These are phyloP conservation scores for Archilochus colubris DNA, from an alignment of 2,113 vertebrate genomes.

Conservation along the genomic window DNA sequence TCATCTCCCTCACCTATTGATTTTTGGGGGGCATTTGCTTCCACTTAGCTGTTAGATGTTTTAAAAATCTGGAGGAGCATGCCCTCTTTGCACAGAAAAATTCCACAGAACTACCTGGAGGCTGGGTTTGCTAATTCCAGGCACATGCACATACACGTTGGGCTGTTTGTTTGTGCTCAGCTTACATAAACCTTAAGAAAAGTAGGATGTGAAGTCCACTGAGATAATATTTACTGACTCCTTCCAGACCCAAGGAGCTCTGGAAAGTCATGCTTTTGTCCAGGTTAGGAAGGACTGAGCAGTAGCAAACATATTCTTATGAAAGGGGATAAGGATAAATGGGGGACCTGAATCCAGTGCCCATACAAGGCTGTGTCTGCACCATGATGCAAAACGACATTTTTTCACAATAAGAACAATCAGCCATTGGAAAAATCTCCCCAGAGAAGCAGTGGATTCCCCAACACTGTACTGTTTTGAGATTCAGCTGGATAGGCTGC, in stretches of 20 bases:
- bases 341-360: neutral
- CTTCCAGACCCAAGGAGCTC: neutral
- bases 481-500: no score
- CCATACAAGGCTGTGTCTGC: neutral
- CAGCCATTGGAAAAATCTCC: no score
- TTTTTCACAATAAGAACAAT: no score
- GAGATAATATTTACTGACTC: neutral
- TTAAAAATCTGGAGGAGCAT: neutral
- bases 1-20: slow-evolving; percentile 4
- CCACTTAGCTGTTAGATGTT: slow-evolving; percentile 19
- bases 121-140: neutral
- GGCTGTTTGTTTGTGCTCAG: neutral
- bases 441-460: no score
- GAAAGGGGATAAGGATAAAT: neutral
- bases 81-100: neutral
- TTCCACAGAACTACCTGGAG: neutral
- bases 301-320: neutral
- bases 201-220: neutral
- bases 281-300: neutral
- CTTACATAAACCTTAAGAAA: neutral
- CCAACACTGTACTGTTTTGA: no score
- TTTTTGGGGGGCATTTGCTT: neutral
- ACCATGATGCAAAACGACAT: neutral
- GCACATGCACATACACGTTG: neutral
- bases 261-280: neutral